Base-by-base conservation (phyloP, 2,888 invertebrate genomes). In the Fissipunctia ypsillon region DNA sequence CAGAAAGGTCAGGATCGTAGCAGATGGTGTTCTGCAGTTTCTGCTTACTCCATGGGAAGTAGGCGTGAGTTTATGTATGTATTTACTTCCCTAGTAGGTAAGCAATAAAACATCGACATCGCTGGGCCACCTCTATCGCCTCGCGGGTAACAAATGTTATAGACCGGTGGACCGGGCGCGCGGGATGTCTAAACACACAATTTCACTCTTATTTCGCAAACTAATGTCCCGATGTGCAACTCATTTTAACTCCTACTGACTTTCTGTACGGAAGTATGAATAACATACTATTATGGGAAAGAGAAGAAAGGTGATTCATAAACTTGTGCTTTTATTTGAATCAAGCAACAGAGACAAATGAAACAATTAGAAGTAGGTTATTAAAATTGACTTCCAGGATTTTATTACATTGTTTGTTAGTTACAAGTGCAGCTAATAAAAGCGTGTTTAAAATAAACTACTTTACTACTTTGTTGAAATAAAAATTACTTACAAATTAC, bases 161-260 rank as follows among this genome's bases (percentile, higher is more conserved):
- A 83, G 90, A 92, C 89, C 90, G 90, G 90, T 89, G 90, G 89
- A 89, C 84, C 90, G 88, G 78, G 85, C 87, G 86, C 82, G 89
- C 92, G 87, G 91, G 92, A 89, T 91, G 92, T 93, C 91, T 92
- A 94, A 94, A 94, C 95, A 95, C 93, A 91, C 95, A 92, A 95
- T 95, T 95, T 94, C 94, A 95, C 91, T 95, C 93, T 94, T 93
- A 95, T 95, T 94, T 93, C 90, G 87, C 86, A 85, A 92, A 91
- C 92, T 91, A 93, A 94, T 94, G 94, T 89, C 64, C 84, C 90
- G 91, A 83, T 70, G 78, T 78, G 67, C 73, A 69, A 83, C 78
- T 86, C 86, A 90, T 92, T 90, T 89, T 86, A 69, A 81, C 12
- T 45, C 22, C 0, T 28, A 52, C 28, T 7, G n/a, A n/a, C 14